These are phyloP conservation scores for Pogonocherus hispidulus DNA, from an alignment of 2,888 invertebrate genomes.

Conservation along the genomic window DNA sequence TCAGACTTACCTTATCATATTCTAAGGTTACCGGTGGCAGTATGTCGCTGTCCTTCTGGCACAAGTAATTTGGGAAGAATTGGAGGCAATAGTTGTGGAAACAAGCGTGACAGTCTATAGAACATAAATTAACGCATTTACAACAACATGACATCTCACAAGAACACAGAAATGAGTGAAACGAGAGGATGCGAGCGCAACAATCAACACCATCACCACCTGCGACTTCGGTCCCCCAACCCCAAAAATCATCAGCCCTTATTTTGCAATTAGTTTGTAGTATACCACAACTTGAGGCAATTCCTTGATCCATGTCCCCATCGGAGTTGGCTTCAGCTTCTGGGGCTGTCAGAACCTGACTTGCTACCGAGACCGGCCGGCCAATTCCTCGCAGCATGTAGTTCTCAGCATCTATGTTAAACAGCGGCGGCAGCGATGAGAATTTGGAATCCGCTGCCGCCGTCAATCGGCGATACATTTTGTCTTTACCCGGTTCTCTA, in stretches of 20 bases:
- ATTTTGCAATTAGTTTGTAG: slow-evolving; percentile 17
- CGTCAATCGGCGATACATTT: slow-evolving; percentile 66
- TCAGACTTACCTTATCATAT: slow-evolving; percentile 68
- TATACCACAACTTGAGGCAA: slow-evolving; percentile 34
- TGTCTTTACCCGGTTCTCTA: slow-evolving; percentile 44
- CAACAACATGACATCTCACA: slow-evolving; percentile 73
- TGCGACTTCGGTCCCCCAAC: slow-evolving; percentile 46
- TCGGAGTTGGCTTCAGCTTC: slow-evolving; percentile 59
- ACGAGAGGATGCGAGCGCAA: slow-evolving; percentile 69
- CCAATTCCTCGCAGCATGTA: slow-evolving; percentile 70
- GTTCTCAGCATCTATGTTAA: slow-evolving; percentile 71
- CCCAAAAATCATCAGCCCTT: slow-evolving; percentile 48
- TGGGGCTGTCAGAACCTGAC: slow-evolving; percentile 50
- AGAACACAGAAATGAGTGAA: slow-evolving; percentile 68
- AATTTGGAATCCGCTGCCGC: slow-evolving; percentile 62
- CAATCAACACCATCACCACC: slow-evolving; percentile 56
- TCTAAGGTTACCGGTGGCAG: slow-evolving; percentile 65
- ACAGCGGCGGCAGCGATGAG: slow-evolving; percentile 61
- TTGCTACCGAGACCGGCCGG: slow-evolving; percentile 53
- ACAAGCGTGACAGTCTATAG: slow-evolving; percentile 77
- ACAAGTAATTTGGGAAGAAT: slow-evolving; percentile 65
- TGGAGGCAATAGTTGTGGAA: slow-evolving; percentile 74
- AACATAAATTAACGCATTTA: slow-evolving; percentile 74
- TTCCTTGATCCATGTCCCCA: slow-evolving; percentile 45
- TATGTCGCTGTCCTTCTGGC: slow-evolving; percentile 66